These are phyloP conservation scores for Ctena decussata DNA, from an alignment of 2,888 invertebrate genomes.

Conservation along the genomic window DNA sequence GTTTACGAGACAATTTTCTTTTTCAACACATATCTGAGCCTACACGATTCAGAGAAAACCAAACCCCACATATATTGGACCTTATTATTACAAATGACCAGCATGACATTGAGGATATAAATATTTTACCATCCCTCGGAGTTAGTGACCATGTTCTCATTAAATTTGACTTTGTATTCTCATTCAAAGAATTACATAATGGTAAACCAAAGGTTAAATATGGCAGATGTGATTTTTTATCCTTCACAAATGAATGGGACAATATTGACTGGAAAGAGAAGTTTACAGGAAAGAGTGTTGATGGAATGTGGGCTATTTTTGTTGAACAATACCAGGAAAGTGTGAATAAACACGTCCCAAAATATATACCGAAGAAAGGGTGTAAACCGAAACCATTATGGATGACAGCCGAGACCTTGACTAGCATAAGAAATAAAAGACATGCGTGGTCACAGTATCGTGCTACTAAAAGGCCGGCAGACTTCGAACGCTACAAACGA, in stretches of 20 bases:
- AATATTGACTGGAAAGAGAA: slow-evolving; percentile 2
- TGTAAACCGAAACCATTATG: slow-evolving; percentile 28
- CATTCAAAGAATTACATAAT: neutral
- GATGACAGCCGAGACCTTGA: neutral
- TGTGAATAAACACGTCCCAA: slow-evolving; percentile 20
- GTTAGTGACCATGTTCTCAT: slow-evolving; percentile 15
- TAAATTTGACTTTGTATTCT: slow-evolving; percentile 13
- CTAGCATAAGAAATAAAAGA: neutral
- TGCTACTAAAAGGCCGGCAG: neutral
- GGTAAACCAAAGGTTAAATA: slow-evolving; percentile 10
- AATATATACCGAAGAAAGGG: neutral
- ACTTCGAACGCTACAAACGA: slow-evolving; percentile 8
- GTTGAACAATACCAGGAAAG: neutral
- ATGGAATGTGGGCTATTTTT: slow-evolving; percentile 25
- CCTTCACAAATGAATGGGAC: slow-evolving; percentile 9
- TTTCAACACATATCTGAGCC: slow-evolving; percentile 23
- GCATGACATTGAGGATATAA: slow-evolving; percentile 17
- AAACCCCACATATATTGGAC: slow-evolving; percentile 10
- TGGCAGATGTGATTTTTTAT: slow-evolving; percentile 8
- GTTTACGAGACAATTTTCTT: slow-evolving; percentile 27
- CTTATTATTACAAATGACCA: slow-evolving; percentile 19
- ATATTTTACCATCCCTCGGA: slow-evolving; percentile 19
- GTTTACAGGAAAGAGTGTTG: neutral
- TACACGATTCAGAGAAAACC: slow-evolving; percentile 25
- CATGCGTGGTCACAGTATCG: slow-evolving; percentile 14